Base-by-base conservation (phyloP, 1,140 invertebrate species). In the Megalonaias nervosa region DNA sequence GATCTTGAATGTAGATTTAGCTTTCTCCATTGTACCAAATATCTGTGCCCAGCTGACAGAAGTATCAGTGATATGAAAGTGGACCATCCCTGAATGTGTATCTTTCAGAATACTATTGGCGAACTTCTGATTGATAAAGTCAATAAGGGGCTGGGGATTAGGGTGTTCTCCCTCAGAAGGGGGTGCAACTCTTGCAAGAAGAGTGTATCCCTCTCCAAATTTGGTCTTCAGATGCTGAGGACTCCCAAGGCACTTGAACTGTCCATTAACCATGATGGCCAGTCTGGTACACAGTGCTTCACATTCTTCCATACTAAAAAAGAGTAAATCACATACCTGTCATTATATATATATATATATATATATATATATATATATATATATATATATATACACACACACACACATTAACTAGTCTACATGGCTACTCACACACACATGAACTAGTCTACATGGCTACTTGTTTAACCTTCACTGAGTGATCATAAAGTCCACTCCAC, bases 51-150 rank as follows among this genome's bases (percentile, higher is more conserved):
- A 91, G 13, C 90, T 90, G 16, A 95, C 57, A n/a, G 77, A 74
- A 21, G 86, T 85, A 58, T 88, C 82, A 17, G 81, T 82, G 16
- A 92, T 85, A 67, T 91, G 90, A 79, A 91, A 92, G 77, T 89
- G 82, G 17, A 95, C 89, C 79, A 95, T 92, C 74, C 94, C 94
- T 77, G 95, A 92, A 87, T 95, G 94, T 21, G 94, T 92, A 88
- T 95, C 95, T 81, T 94, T 95, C 77, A 90, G 91, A 80, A 88
- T 69, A 72, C 84, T 81, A 12, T 81, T 81, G 11, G 88, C 86
- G 70, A 90, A 90, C 31, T 82, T 81, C 19, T 79, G 14, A 58
- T 86, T 77, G 19, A 90, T 85, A 74, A 85, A 90, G 16, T 56
- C 71, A 75, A 82, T 84, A 9, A 89, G 67, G 19, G 86, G 82